A percentile compares a stretch with the other conserved stretches of the same genome.
These are phyloP conservation scores for Drosophila subpulchrella DNA, from an alignment of 1,140 invertebrate species.

Conservation along the genomic window DNA sequence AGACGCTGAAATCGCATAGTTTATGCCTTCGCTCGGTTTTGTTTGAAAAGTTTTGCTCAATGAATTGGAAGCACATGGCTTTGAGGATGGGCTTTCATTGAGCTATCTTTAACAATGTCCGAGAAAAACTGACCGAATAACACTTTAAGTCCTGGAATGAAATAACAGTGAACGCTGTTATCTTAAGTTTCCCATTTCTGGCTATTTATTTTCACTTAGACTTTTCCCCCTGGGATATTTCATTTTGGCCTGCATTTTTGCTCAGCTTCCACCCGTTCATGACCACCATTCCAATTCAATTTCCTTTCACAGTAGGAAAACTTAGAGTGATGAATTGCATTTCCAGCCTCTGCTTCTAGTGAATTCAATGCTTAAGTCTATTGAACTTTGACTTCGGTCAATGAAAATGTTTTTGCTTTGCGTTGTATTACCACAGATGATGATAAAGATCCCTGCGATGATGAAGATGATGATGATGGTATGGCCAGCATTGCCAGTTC, in stretches of 20 bases:
- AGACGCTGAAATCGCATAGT: slow-evolving; percentile 41
- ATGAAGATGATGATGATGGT: slow-evolving; percentile 10
- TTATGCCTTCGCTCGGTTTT: slow-evolving; percentile 22
- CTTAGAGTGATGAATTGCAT: slow-evolving; percentile 39
- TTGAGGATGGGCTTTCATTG: background rate
- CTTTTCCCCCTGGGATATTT: background rate
- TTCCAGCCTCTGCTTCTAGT: background rate
- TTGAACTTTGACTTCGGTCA: slow-evolving; percentile 46
- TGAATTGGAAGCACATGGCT: slow-evolving; percentile 31
- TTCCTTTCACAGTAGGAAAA: slow-evolving; percentile 10
- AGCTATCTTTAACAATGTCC: background rate
- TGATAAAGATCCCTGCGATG: background rate
- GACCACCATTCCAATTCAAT: slow-evolving; percentile 20
- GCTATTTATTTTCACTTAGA: background rate
- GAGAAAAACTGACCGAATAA: background rate
- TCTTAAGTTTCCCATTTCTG: background rate
- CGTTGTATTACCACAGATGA: background rate
- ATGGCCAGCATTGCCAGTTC: slow-evolving; percentile 2
- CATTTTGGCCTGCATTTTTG: background rate
- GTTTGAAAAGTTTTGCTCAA: slow-evolving; percentile 28
- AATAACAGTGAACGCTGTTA: background rate
- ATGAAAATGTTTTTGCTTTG: slow-evolving; percentile 16
- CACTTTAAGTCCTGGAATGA: background rate
- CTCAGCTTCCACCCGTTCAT: background rate
- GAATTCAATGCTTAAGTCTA: slow-evolving; percentile 17